phyloP scores from a whole-genome alignment of 2,797 vertebrate species.

The Pseudomugil tenellus region DNA sequence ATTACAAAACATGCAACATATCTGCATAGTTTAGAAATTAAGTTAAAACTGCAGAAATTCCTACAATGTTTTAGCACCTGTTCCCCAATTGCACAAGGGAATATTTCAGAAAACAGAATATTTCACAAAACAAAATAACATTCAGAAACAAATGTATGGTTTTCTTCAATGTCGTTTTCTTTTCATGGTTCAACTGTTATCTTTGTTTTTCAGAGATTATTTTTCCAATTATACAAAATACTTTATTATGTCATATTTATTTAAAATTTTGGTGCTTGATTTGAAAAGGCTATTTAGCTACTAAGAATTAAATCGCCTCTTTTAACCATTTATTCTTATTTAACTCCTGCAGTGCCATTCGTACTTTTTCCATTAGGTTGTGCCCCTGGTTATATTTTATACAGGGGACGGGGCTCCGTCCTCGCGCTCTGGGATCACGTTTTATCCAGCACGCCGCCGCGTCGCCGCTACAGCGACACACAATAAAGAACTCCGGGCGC shows the following conservation, averaged over 20 bases:
- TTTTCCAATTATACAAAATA: no score
- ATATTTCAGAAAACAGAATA: no score
- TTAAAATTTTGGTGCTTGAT: not conserved
- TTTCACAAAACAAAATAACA: no score
- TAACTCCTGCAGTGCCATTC: no score
- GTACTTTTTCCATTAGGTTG: no score
- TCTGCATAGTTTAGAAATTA: not conserved
- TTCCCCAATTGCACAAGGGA: no score
- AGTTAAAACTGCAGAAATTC: no score
- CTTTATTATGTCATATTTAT: not conserved
- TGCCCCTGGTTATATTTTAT: conserved; percentile 4
- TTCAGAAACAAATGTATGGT: no score
- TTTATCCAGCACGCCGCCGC: not conserved
- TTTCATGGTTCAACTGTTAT: not conserved
- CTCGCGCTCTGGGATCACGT: not conserved
- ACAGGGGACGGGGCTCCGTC: not conserved
- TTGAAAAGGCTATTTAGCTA: not conserved
- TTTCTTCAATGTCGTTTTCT: no score
- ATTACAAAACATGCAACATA: not conserved
- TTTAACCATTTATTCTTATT: not conserved
- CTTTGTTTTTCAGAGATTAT: no score
- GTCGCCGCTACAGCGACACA: not conserved
- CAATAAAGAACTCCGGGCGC: not conserved
- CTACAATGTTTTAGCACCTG: no score
- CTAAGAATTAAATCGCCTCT: not conserved